phyloP scores from a whole-genome alignment of 2,113 vertebrate genomes.

The Castor canadensis region DNA sequence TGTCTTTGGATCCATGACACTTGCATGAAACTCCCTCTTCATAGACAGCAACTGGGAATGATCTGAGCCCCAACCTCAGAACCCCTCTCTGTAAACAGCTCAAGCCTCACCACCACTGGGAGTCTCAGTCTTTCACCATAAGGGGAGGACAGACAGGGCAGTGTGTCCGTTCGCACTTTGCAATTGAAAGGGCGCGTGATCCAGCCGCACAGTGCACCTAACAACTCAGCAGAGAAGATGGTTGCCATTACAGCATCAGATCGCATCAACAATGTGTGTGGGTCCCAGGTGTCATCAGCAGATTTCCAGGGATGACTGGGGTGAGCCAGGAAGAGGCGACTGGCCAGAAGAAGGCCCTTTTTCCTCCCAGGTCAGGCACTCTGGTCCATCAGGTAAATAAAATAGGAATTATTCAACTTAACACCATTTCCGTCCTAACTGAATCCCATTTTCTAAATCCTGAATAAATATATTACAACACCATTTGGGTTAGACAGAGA shows the following conservation, averaged over 20 bases:
- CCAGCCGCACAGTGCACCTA: not conserved
- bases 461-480: conserved; percentile 86
- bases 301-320: conserved; percentile 47
- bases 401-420: conserved; percentile 87
- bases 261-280: too few species aligned
- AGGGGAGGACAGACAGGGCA: too few species aligned
- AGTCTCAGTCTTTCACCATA: not conserved
- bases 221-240: too few species aligned
- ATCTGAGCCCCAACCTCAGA: fast-evolving
- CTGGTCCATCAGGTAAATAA: conserved; percentile 80
- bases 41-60: fast-evolving
- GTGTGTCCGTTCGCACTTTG: too few species aligned
- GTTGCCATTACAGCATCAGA: too few species aligned
- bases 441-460: conserved; percentile 88
- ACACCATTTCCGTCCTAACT: conserved; percentile 85
- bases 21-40: fast-evolving
- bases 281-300: not conserved
- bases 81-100: not conserved
- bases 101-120: not conserved
- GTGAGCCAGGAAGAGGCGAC: conserved; percentile 37
- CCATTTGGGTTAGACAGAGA: conserved; percentile 80
- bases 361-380: conserved; percentile 73
- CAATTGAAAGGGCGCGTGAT: not conserved
- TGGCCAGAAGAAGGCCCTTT: not conserved
- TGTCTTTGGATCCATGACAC: too few species aligned